Evolutionary conservation across 2,797 vertebrate species (phyloP), one percentile per base, ranked within the genome.

Genomic region (Microhierax caerulescens): DNA sequence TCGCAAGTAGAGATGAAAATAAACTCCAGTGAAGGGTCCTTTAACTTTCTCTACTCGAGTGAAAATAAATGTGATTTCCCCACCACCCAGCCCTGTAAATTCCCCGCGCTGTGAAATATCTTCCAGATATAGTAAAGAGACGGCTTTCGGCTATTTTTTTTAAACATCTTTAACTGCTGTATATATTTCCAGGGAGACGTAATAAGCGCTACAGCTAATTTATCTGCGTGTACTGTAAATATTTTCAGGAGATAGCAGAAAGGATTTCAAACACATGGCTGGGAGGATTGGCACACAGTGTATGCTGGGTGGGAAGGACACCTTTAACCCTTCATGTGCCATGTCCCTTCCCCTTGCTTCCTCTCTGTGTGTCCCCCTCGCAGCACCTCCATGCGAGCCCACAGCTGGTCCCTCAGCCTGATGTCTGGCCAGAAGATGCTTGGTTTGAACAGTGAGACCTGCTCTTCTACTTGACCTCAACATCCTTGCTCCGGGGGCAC

Each of bases 91-190:
- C 90, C 93, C 92, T 94, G 88, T 96, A 96, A 96, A 97, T 93
- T 95, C 92, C 83, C 96, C 5, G 25, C 81, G 15, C 91, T 91
- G 92, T 92, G 96, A 95, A 97, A 96, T 97, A 94, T 97, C 96
- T 97, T 97, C 96, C 97, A 97, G 97, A 97, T 97, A 97, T 97
- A 97, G 97, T 97, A 96, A 97, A 96, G 92, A 97, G 94, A 93
- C 9, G 78, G 83, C 92, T 94, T 95, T 91, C 1, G 15, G 68
- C 88, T 93, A 87, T 94, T 97, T 95, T 96, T 97, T 96, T 97
- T 91, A 97, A 97, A 97, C 97, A 97, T 96, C 97, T 97, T 94
- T 95, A 97, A 95, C 97, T 94, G 96, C 95, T 97, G 97, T 97
- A 95, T 97, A 97, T 93, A 97, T 97, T 97, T 96, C 93, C 95